Conservation (phyloP, 1,140 invertebrate genomes). For the Neodiprion fabricii region DNA sequence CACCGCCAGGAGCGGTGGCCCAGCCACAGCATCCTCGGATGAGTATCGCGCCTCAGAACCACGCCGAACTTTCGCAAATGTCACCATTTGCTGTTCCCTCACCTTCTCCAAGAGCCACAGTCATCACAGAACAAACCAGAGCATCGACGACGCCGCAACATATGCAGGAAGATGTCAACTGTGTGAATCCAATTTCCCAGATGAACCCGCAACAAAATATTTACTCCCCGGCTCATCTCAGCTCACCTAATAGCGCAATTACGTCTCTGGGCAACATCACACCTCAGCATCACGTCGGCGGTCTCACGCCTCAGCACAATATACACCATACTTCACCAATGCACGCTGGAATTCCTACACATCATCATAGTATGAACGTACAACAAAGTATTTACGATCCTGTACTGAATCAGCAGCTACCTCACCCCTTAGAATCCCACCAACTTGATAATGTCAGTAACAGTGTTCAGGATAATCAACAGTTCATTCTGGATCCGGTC, state of each 20-base stretch:
- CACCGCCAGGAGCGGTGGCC: constrained; percentile 52
- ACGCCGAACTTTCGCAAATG: constrained; percentile 61
- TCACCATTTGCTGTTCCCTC: constrained; percentile 58
- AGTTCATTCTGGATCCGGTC: constrained; percentile 51
- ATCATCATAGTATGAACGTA: constrained; percentile 48
- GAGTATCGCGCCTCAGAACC: constrained; percentile 57
- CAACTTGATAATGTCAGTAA: constrained; percentile 45
- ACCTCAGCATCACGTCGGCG: constrained; percentile 42
- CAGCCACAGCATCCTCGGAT: constrained; percentile 65
- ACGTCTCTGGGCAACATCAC: constrained; percentile 43
- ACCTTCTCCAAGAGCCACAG: constrained; percentile 57
- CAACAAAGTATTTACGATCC: constrained; percentile 52
- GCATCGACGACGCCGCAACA: constrained; percentile 62
- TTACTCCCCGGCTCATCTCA: constrained; percentile 60
- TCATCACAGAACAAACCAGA: constrained; percentile 63
- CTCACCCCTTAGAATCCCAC: constrained; percentile 41
- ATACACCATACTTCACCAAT: constrained; percentile 48
- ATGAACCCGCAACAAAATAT: constrained; percentile 63
- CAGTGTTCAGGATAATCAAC: constrained; percentile 44
- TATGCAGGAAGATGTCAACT: constrained; percentile 56
- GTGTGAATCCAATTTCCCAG: constrained; percentile 62
- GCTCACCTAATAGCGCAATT: constrained; percentile 44
- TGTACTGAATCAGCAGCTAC: constrained; percentile 52
- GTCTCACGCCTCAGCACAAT: constrained; percentile 48
- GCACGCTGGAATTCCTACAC: constrained; percentile 37